Evolutionary conservation across 2,888 invertebrate genomes (phyloP), one percentile per base, ranked within the genome.

Genomic region (Pachymerium ferrugineum): DNA sequence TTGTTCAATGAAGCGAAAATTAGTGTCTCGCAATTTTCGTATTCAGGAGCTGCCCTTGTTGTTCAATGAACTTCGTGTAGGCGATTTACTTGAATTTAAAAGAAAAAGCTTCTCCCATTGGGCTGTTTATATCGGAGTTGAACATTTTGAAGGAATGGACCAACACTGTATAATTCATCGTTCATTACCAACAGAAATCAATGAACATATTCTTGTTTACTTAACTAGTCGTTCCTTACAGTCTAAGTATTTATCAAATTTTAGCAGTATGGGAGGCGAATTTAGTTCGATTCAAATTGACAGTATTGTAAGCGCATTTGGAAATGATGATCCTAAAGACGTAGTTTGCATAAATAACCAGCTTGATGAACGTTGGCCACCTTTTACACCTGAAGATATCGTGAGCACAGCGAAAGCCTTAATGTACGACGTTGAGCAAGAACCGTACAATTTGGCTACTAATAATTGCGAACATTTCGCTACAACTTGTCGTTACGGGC

Each of bases 381-480:
- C 75, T 0, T 31, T 47, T 38, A 19, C 70, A 8, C 10, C 33
- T 0, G 71, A 74, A 19, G 42, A 70, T 25, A 75, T 75, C 14
- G 68, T 75, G 22, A 35, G 25, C 10, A 28, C 35, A 3, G 74
- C 75, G 12, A 22, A 35, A 12, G 67, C 67, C 28, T 47, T 74
- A 31, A 30, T 35, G 29, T 22, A 70, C 19, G 67, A 30, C 8
- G 62, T 54, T 4, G n/a, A 31, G 12, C 68, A 16, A 14, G 69
- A 47, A 12, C 25, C 35, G 33, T 75, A 75, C 30, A 54, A 75
- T 47, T 38, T 75, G 4, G 22, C 74, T 1, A 30, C 30, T 4
- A 75, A 75, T 38, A 75, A 75, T 22, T 75, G 75, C 68, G 75
- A 75, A 30, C 75, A 75, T 62, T 75, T 75, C 29, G 75, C 47